Evolutionary conservation across 2,113 vertebrate species (phyloP), one percentile per base, ranked within the genome.

Genomic region (Spizaetus ornatus): DNA sequence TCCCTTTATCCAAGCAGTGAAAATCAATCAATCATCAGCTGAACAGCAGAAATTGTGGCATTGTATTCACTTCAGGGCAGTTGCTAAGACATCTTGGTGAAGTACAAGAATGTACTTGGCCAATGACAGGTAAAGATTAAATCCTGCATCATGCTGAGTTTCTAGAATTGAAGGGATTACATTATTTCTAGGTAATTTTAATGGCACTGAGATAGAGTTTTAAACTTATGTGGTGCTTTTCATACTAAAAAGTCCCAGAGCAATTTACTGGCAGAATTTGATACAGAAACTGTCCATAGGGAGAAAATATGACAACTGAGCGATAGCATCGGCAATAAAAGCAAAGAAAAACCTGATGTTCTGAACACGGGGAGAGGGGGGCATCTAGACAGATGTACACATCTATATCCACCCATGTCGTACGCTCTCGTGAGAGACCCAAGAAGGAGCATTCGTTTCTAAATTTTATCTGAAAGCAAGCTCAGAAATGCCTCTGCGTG

Each of bases 331-430:
- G 4, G 47, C n/a, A 67, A 38, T 42, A 17, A 48, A 40, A 88
- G 48, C 3, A 19, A 50, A 78, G 70, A 69, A 61, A 72, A 43
- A 7, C 21, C 12, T 71, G 47, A 8, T 43, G 18, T 4, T 53
- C n/a, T 42, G 71, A 25, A 13, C 2, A 3, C 61, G 2, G 34
- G 43, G 34, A 47, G 36, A 80, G 18, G 42, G 27, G 62, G 19
- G 17, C 73, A 72, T 4, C 7, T 32, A 45, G 45, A 6, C 53
- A 61, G 83, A 31, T 2, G 8, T 38, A 29, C 13, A 3, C 16
- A 3, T 31, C 4, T 48, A 0, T 7, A 1, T 11, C 32, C 55
- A 16, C 40, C 62, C 83, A 15, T 15, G 6, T 23, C 14, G 2
- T 40, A 45, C 2, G 0, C 13, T 88, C 86, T 88, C 3, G 4